Percentiles rank a stretch among this genome's conserved stretches.
Evolutionary conservation across 2,797 vertebrate species (phyloP).

Genomic region (Molossus molossus): DNA sequence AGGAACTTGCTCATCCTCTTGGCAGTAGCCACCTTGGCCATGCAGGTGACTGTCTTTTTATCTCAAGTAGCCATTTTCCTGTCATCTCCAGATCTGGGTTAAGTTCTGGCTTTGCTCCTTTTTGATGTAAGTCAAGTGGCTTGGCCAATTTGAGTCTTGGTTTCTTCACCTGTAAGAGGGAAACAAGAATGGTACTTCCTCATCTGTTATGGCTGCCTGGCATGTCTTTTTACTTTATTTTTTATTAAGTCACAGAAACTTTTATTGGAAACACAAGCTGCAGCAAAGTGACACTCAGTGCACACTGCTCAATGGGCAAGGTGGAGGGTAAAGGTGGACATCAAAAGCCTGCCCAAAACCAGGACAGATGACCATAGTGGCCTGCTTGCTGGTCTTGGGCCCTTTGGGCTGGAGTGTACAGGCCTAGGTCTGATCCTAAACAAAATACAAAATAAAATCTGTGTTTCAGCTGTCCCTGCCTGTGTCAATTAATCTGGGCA

Average conservation of each 20-base stretch:
- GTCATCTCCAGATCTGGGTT: neutral
- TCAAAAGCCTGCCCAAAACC: constrained; percentile 31
- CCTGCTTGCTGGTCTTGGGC: constrained; percentile 33
- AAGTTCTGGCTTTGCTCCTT: neutral
- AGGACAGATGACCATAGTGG: neutral
- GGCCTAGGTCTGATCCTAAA: constrained; percentile 13
- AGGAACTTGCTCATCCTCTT: constrained; percentile 93
- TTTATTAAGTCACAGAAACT: constrained; percentile 81
- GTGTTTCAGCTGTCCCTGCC: constrained; percentile 66
- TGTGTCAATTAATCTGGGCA: neutral
- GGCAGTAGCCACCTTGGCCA: constrained; percentile 48
- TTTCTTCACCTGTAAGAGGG: neutral
- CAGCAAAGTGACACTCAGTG: constrained; percentile 86
- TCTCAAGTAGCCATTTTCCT: neutral
- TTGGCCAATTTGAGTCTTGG: neutral
- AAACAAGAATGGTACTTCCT: no score
- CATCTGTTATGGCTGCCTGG: no score
- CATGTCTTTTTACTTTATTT: no score
- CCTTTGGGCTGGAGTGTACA: constrained; percentile 73
- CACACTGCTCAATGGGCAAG: constrained; percentile 68
- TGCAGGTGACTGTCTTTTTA: constrained; percentile 35
- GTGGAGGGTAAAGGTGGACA: constrained; percentile 50
- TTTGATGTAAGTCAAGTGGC: neutral
- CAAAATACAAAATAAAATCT: constrained; percentile 87
- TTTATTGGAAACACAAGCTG: constrained; percentile 87